Base-by-base conservation (phyloP, 2,888 invertebrate species). In the Hetaerina titia region DNA sequence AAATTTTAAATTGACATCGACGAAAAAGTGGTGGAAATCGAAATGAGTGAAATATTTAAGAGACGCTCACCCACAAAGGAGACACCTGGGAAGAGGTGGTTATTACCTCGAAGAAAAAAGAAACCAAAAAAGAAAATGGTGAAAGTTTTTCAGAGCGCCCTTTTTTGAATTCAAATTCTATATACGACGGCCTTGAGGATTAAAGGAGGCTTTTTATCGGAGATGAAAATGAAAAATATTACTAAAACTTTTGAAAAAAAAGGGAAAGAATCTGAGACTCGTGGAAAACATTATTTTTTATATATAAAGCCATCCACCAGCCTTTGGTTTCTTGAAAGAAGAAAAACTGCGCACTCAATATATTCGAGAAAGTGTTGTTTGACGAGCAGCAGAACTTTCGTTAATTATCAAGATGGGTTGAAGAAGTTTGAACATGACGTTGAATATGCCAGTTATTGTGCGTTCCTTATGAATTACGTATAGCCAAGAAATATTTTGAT, bases 201-300 rank as follows among this genome's bases (percentile, higher is more conserved):
- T 13, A 9, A 31, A 2, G 31, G 25, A 81, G 81, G 1, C 25
- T 81, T 81, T 81, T 81, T 31, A 81, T 31, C 81, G 74, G 11
- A 9, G 81, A 81, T n/a, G 31, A 81, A 81, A 81, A 81, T 81
- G 81, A 81, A 31, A 81, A 81, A 81, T 81, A 81, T 74, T 22
- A 31, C 81, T 45, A 31, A 81, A 81, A 81, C 81, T 81, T 81
- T 81, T 81, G 5, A 11, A 13, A 22, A 69, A 81, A 31, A 31
- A 13, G 81, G 31, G 81, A 81, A 81, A 81, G 81, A 31, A 81
- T 2, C 31, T 81, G 25, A 31, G 31, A 15, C 81, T 31, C 81
- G 25, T 13, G 81, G 5, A 81, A 22, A 81, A 81, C 31, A 31
- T 15, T 31, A 11, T 81, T 31, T 81, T 81, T 31, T 1, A 81